Conservation (phyloP, 2,113 vertebrate genomes). For the Pygoscelis adeliae region DNA sequence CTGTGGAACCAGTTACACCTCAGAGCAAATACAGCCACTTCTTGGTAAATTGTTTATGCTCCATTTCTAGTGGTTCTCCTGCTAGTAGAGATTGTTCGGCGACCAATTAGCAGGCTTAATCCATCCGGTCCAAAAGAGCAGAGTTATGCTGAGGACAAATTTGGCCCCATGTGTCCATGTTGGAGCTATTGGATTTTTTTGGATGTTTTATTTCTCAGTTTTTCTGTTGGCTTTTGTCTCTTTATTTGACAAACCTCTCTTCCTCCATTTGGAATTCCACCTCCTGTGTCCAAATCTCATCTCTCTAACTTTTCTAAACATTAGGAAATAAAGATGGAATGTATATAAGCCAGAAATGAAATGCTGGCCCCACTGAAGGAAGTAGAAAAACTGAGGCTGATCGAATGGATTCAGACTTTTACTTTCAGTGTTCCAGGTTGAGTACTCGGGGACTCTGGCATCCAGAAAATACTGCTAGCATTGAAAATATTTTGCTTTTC, state of each 20-base stretch:
- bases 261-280: slow-evolving; percentile 29
- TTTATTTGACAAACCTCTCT: not conserved
- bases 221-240: slow-evolving; percentile 4
- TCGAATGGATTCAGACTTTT: not conserved
- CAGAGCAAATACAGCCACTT: not conserved
- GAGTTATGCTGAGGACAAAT: not conserved
- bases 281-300: not conserved
- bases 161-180: not conserved
- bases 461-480: not conserved
- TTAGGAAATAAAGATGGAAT: not conserved
- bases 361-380: not conserved
- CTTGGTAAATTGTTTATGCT: not conserved
- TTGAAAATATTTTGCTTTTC: not conserved
- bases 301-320: not conserved
- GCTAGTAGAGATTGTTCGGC: not conserved
- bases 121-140: not conserved
- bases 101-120: not conserved
- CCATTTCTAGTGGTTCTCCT: slow-evolving; percentile 12
- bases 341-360: not conserved
- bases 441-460: not conserved
- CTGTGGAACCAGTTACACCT: slow-evolving; percentile 38
- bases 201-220: not conserved
- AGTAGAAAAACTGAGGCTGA: not conserved
- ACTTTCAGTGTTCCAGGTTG: not conserved
- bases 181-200: not conserved